phyloP scores from a whole-genome alignment of 2,888 invertebrate genomes.

The Nowickia ferox region DNA sequence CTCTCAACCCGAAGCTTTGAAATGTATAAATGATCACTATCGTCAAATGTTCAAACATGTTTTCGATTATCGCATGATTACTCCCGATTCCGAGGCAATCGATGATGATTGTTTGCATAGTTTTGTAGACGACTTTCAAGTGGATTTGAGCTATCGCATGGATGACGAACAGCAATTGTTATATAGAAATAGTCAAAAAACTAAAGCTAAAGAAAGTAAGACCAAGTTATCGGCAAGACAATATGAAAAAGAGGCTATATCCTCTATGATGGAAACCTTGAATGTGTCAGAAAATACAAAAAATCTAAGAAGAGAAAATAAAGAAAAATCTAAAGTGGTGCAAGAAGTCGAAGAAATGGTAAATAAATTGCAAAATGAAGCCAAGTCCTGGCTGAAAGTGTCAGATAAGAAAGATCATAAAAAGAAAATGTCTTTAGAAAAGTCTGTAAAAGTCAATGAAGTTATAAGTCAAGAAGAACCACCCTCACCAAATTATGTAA shows the following conservation, averaged over 20 bases:
- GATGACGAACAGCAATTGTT: slow-evolving; percentile 78
- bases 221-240: slow-evolving; percentile 77
- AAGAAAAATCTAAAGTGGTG: slow-evolving; percentile 46
- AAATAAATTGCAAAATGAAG: slow-evolving; percentile 74
- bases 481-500: slow-evolving; percentile 83
- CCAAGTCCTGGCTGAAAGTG: slow-evolving; percentile 80
- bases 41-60: slow-evolving; percentile 84
- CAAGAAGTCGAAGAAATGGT: slow-evolving; percentile 58
- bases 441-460: slow-evolving; percentile 79
- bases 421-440: slow-evolving; percentile 78
- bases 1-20: slow-evolving; percentile 86
- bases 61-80: slow-evolving; percentile 87
- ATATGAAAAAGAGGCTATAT: slow-evolving; percentile 81
- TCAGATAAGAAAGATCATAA: slow-evolving; percentile 83
- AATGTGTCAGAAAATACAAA: slow-evolving; percentile 74
- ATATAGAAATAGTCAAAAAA: slow-evolving; percentile 69
- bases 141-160: slow-evolving; percentile 84
- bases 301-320: slow-evolving; percentile 16
- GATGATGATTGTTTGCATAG: slow-evolving; percentile 85
- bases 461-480: slow-evolving; percentile 84
- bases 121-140: slow-evolving; percentile 83
- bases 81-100: slow-evolving; percentile 87
- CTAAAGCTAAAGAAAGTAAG: slow-evolving; percentile 75
- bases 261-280: slow-evolving; percentile 80
- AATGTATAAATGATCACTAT: slow-evolving; percentile 88